Percentiles rank a stretch among this genome's conserved stretches.
Conservation (phyloP, 2,797 vertebrate genomes). For the Galagoides demidoff region DNA sequence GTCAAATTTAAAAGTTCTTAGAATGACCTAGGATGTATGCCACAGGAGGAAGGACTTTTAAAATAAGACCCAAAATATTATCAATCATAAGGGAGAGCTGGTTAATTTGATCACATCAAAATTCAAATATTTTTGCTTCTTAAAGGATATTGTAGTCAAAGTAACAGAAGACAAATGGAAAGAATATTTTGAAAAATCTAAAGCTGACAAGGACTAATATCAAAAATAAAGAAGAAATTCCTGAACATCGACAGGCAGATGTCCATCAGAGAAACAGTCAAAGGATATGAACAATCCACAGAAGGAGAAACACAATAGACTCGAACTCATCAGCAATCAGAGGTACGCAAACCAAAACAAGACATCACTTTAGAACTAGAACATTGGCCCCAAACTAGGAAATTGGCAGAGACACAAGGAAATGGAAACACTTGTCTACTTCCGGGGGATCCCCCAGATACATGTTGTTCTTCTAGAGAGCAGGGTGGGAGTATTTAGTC, state of each 20-base stretch:
- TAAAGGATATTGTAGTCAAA: not conserved
- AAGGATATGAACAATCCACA: not conserved
- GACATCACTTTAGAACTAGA: not conserved
- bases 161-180: not conserved
- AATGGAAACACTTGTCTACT: not conserved
- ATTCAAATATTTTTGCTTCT: not conserved
- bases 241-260: not conserved
- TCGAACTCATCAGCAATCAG: not conserved
- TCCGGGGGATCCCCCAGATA: not conserved
- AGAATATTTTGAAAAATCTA: not conserved
- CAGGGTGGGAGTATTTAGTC: not conserved
- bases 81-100: not conserved
- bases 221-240: constrained; percentile 7
- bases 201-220: not conserved
- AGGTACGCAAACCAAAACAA: not conserved
- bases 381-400: not conserved
- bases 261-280: not conserved
- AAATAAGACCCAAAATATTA: not conserved
- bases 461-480: not conserved
- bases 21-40: not conserved
- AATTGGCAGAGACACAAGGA: not conserved
- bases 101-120: constrained; percentile 6
- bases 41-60: not conserved
- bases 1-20: constrained; percentile 31
- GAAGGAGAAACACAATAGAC: not conserved